phyloP scores from a whole-genome alignment of 2,888 invertebrate genomes.

The Euzophera pinguis region DNA sequence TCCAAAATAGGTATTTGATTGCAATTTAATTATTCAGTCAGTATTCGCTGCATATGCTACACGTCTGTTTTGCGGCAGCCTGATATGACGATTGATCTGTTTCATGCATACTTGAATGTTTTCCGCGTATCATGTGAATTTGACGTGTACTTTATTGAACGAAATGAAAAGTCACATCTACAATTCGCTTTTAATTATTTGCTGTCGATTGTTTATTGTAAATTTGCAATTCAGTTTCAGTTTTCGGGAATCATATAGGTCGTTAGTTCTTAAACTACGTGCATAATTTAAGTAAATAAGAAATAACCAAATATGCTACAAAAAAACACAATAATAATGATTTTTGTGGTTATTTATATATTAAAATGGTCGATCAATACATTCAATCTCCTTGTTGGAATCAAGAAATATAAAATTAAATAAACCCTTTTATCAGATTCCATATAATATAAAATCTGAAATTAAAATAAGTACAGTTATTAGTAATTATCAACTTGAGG shows the following conservation, averaged over 20 bases:
- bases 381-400: too few relatives aligned
- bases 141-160: constrained; percentile 9
- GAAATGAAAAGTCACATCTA: constrained; percentile 1
- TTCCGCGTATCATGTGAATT: constrained; percentile 21
- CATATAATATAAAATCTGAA: constrained; percentile 26
- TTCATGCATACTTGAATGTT: constrained; percentile 26
- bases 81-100: constrained; percentile 34
- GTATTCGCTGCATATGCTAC: constrained; percentile 43
- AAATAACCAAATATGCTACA: too few relatives aligned
- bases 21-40: constrained; percentile 61
- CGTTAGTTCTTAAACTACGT: too few relatives aligned
- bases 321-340: too few relatives aligned
- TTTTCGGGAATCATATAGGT: background rate
- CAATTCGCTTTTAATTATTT: constrained; percentile 1
- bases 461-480: constrained; percentile 56
- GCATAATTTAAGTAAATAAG: too few relatives aligned
- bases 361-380: too few relatives aligned
- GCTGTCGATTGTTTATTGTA: background rate
- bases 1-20: constrained; percentile 60
- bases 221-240: background rate
- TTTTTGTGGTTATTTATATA: too few relatives aligned
- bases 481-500: constrained; percentile 58
- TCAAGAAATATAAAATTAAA: too few relatives aligned
- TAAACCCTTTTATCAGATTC: too few relatives aligned
- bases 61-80: constrained; percentile 30